Conservation (phyloP, 2,888 invertebrate genomes). For the Lasiommata megera region DNA sequence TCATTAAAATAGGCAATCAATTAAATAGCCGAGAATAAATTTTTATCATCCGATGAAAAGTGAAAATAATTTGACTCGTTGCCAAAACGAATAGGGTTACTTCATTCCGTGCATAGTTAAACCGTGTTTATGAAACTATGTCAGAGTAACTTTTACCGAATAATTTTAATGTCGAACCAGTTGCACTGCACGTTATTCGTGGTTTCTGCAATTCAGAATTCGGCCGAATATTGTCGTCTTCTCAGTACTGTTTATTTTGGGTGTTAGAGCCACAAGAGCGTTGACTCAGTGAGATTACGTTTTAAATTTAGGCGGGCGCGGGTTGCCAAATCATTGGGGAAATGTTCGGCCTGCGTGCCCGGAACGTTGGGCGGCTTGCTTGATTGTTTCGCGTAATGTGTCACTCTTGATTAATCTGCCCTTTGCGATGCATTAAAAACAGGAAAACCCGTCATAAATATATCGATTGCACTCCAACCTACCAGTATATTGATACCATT, state of each 20-base stretch:
- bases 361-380: conserved; percentile 50
- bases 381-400: conserved; percentile 37
- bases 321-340: conserved; percentile 77
- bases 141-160: neutral
- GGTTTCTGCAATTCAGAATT: conserved; percentile 57
- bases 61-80: conserved; percentile 27
- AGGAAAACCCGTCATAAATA: too few species aligned
- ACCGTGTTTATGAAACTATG: neutral
- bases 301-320: conserved; percentile 78
- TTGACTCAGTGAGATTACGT: conserved; percentile 79
- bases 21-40: neutral
- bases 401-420: conserved; percentile 1
- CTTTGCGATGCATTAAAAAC: neutral
- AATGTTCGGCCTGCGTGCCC: conserved; percentile 55
- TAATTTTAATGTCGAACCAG: conserved; percentile 7
- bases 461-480: too few species aligned
- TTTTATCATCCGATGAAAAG: conserved; percentile 24
- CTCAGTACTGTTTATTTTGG: conserved; percentile 67
- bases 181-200: conserved; percentile 6
- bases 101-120: neutral
- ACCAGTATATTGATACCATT: too few species aligned
- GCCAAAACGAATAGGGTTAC: conserved; percentile 11
- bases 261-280: conserved; percentile 69
- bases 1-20: too few species aligned
- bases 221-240: conserved; percentile 60